These are phyloP conservation scores for Forbesichthys agassizii DNA, from an alignment of 2,113 vertebrate species.

Conservation along the genomic window DNA sequence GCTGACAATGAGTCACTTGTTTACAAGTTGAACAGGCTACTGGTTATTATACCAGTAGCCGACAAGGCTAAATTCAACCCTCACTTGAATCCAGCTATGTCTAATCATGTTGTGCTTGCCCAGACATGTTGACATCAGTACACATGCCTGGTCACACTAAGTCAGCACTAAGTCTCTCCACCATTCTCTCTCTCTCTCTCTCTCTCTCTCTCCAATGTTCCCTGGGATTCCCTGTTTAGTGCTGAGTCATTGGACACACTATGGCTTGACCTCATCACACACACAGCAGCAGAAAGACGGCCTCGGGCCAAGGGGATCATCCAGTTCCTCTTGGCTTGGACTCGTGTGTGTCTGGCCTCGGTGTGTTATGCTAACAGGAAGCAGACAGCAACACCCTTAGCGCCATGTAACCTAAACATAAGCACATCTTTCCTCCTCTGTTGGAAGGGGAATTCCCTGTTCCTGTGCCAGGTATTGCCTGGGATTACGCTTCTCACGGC, in stretches of 20 bases:
- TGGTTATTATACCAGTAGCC: background rate
- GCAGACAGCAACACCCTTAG: conserved; percentile 28
- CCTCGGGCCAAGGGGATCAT: background rate
- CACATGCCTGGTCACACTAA: conserved; percentile 52
- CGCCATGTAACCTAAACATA: conserved; percentile 50
- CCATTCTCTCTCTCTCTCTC: background rate
- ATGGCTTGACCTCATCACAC: conserved; percentile 46
- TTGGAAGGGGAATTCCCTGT: conserved; percentile 59
- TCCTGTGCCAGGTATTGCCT: conserved; percentile 50
- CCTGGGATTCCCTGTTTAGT: conserved; percentile 61
- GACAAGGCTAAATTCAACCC: conserved; percentile 3
- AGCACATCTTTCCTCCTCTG: conserved; percentile 20
- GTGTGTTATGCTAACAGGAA: conserved; percentile 58
- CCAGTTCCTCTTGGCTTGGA: background rate
- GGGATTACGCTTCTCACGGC: conserved; percentile 1
- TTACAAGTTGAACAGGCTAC: background rate
- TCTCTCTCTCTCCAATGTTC: conserved; percentile 11
- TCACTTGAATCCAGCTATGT: conserved; percentile 36
- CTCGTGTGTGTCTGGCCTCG: conserved; percentile 7
- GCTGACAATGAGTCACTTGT: no score
- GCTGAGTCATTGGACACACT: conserved; percentile 53
- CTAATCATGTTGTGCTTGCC: conserved; percentile 42
- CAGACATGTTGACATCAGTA: conserved; percentile 55
- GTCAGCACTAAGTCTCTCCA: conserved; percentile 1
- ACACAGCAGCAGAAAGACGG: conserved; percentile 32